These are phyloP conservation scores for Nipponia nippon DNA, from an alignment of 2,113 vertebrate genomes.

Conservation along the genomic window DNA sequence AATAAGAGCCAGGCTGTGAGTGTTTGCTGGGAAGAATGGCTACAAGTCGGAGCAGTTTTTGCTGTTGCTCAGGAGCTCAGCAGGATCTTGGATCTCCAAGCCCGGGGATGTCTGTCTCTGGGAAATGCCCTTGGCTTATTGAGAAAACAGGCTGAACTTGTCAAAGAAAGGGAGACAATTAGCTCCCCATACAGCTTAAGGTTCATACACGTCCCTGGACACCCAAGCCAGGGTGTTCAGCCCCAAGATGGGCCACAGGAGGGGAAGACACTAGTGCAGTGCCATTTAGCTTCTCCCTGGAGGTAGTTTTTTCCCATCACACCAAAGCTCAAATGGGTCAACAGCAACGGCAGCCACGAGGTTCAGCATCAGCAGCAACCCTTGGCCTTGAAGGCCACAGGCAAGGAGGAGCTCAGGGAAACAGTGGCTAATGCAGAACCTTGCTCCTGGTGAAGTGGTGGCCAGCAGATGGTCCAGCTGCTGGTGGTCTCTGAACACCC, in stretches of 20 bases:
- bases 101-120: background rate
- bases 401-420: background rate
- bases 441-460: background rate
- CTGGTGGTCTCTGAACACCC: background rate
- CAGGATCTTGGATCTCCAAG: background rate
- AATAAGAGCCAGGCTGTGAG: fast-evolving
- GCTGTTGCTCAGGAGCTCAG: background rate
- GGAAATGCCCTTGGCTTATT: background rate
- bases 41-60: background rate
- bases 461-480: background rate
- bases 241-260: background rate
- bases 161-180: background rate
- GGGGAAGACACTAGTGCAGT: background rate
- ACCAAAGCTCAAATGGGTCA: background rate
- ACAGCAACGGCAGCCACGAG: background rate
- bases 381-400: background rate
- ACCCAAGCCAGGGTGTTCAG: background rate
- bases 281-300: background rate
- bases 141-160: background rate
- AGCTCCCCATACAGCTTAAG: background rate
- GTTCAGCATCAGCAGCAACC: background rate
- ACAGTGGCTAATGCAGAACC: background rate
- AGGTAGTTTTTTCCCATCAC: background rate
- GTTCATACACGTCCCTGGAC: fast-evolving
- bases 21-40: background rate